Conservation (phyloP, 2,888 invertebrate species). For the Xylota sylvarum region DNA sequence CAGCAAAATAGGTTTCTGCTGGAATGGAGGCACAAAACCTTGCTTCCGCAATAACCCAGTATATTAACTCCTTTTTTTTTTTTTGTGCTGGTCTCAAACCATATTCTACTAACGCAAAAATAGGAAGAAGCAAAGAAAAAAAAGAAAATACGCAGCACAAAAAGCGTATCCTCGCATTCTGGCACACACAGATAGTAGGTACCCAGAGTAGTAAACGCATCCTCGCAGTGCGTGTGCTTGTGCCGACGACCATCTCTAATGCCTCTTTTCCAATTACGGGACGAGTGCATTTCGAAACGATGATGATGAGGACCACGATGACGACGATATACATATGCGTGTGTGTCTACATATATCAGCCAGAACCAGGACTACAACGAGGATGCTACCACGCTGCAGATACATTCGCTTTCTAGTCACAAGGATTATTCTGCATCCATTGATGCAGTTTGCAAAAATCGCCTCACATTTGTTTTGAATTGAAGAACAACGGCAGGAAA, state of each 20-base stretch:
- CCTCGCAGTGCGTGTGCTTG: slow-evolving; percentile 53
- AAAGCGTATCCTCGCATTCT: slow-evolving; percentile 50
- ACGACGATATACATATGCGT: slow-evolving; percentile 1
- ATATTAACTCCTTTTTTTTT: slow-evolving; percentile 44
- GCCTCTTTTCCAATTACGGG: slow-evolving; percentile 71
- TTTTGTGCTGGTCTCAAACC: slow-evolving; percentile 52
- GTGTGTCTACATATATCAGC: background rate
- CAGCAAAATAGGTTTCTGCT: slow-evolving; percentile 46
- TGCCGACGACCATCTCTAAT: slow-evolving; percentile 61
- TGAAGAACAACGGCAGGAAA: slow-evolving; percentile 61
- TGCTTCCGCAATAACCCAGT: slow-evolving; percentile 69
- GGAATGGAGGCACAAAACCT: slow-evolving; percentile 68
- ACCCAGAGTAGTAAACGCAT: slow-evolving; percentile 44
- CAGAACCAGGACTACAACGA: slow-evolving; percentile 24
- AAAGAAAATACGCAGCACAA: slow-evolving; percentile 35
- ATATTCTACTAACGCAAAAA: slow-evolving; percentile 55
- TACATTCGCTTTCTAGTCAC: slow-evolving; percentile 48
- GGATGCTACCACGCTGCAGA: slow-evolving; percentile 5
- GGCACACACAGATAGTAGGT: slow-evolving; percentile 20
- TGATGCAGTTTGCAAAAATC: slow-evolving; percentile 66
- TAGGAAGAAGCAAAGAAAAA: slow-evolving; percentile 37
- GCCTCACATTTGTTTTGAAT: slow-evolving; percentile 63
- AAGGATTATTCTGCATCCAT: slow-evolving; percentile 49
- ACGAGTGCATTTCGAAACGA: slow-evolving; percentile 57
- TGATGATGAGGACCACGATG: slow-evolving; percentile 37